Base-by-base conservation (phyloP, 2,888 invertebrate species). In the Cheilosia soror region DNA sequence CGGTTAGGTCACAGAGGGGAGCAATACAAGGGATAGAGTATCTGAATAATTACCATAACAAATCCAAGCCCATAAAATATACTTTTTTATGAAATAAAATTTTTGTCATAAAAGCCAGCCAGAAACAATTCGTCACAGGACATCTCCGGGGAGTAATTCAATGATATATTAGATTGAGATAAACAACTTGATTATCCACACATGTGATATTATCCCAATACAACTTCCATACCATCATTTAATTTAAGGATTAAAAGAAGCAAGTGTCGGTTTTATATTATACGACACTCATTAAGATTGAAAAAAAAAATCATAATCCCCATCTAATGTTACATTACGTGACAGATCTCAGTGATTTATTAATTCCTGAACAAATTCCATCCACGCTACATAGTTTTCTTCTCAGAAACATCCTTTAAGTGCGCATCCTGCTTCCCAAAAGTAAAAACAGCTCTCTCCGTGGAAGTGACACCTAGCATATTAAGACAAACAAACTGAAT, bases 301-400 rank as follows among this genome's bases (percentile, higher is more conserved):
- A 9, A 33, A 68, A 63, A 63, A 31, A 29, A 75, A 72, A 42
- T 66, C 31, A 69, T 79, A 73, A 69, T 79, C 73, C 65, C 57
- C 65, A 73, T 79, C 79, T 87, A 60, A 68, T 80, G 49, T 87
- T 87, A 68, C 87, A 79, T 29, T n/a, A 27, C 62, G 25, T 87
- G 73, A 79, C 83, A 75, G 57, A 20, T 55, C 40, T 33, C 42
- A 13, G 76, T 87, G 87, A 87, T 87, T 87, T 87, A 87, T 87
- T 83, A 87, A 87, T 87, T 87, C 87, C 87, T 83, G 68, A 87
- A 87, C 83, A 83, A 83, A 87, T 83, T 87, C 68, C 29, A 83
- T 42, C 57, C 58, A 51, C 47, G 63, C 42, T 51, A 44, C 20
- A 51, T 53, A 31, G 5, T 53, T 49, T 60, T 7, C 3, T 63